Evolutionary conservation across 2,113 vertebrate genomes (phyloP).

Genomic region (rat (Rattus norvegicus)): DNA sequence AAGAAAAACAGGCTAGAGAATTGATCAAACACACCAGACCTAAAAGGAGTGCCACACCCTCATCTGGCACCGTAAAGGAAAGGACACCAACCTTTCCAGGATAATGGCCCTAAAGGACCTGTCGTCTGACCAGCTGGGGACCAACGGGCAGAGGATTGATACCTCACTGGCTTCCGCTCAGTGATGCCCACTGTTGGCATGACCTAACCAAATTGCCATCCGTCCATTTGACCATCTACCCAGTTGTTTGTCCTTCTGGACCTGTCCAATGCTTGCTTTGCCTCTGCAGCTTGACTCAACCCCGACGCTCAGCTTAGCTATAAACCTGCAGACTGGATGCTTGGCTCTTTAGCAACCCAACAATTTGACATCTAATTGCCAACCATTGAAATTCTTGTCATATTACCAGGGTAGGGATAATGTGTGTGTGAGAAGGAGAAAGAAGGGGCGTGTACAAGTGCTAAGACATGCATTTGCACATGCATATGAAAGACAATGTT

Average conservation of each 20-base stretch:
- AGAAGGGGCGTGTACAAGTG: background rate
- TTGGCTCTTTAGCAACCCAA: background rate
- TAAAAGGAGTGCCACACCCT: background rate
- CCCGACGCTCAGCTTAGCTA: background rate
- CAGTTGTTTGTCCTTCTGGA: background rate
- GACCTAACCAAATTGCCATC: background rate
- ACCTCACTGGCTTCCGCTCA: background rate
- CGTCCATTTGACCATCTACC: background rate
- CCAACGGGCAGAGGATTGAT: background rate
- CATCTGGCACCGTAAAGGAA: background rate
- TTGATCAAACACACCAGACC: background rate
- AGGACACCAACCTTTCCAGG: no score
- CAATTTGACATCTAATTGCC: background rate
- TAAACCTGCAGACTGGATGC: background rate
- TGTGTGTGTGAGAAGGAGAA: background rate
- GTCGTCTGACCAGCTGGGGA: background rate
- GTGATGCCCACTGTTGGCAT: background rate
- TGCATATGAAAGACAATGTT: background rate
- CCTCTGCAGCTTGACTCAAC: background rate
- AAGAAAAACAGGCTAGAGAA: background rate
- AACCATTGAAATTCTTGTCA: background rate
- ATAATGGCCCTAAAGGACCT: background rate
- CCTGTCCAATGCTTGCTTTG: background rate
- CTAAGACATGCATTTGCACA: background rate
- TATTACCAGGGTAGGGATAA: background rate